Percentiles rank a stretch among this genome's conserved stretches.
phyloP scores from a whole-genome alignment of 2,797 vertebrate species.

The Falco peregrinus region DNA sequence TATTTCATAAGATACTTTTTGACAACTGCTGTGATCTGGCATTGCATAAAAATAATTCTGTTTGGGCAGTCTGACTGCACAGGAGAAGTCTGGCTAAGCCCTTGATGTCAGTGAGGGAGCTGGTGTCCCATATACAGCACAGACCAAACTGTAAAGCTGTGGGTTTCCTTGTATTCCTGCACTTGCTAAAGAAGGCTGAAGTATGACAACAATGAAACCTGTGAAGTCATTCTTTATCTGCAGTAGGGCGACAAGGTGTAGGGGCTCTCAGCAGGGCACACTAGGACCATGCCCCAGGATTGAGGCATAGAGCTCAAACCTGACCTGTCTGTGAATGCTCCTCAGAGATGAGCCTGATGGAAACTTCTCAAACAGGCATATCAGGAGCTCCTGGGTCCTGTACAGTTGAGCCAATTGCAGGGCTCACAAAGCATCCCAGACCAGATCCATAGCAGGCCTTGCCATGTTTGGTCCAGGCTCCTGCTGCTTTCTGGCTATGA shows the following conservation, averaged over 20 bases:
- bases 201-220: not conserved
- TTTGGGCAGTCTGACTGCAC: not conserved
- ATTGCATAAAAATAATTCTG: not conserved
- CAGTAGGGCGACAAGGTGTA: not conserved
- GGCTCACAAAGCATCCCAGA: not conserved
- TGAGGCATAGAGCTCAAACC: not conserved
- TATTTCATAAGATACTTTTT: not conserved
- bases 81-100: not conserved
- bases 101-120: not conserved
- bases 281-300: not conserved
- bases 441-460: not conserved
- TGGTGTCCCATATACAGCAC: not conserved
- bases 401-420: not conserved
- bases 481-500: not conserved
- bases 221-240: not conserved
- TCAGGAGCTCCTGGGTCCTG: not conserved
- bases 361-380: not conserved
- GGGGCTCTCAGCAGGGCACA: not conserved
- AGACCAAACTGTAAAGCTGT: not conserved
- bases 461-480: not conserved
- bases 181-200: not conserved
- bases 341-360: not conserved
- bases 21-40: not conserved
- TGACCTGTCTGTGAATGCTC: not conserved
- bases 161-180: not conserved